Conservation (phyloP, 2,797 vertebrate species). For the Coregonus suidteri region DNA sequence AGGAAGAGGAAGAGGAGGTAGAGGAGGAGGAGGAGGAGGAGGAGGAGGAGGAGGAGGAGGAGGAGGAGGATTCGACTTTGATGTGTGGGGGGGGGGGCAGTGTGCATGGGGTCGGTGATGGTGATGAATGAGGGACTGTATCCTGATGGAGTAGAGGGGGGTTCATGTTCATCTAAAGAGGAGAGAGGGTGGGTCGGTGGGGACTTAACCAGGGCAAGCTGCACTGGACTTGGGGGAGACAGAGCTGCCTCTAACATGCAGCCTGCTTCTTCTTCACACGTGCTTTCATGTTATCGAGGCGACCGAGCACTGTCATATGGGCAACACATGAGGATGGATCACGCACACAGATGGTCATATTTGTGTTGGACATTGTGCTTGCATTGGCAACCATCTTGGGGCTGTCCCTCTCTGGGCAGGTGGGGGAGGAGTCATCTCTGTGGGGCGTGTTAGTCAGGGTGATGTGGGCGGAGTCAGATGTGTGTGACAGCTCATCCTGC, state of each 20-base stretch:
- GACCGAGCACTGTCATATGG: conserved; percentile 1
- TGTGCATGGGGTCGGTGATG: neutral
- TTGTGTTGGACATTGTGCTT: conserved; percentile 19
- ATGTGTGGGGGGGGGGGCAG: neutral
- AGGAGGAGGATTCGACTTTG: too few species aligned
- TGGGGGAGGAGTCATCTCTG: conserved; percentile 65
- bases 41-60: too few species aligned
- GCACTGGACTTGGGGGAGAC: neutral
- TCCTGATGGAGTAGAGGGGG: neutral
- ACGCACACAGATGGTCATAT: neutral
- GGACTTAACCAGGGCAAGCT: neutral
- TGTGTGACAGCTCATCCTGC: conserved; percentile 78
- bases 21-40: too few species aligned
- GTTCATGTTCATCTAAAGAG: neutral
- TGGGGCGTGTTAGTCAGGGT: conserved; percentile 60
- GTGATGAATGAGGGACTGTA: neutral
- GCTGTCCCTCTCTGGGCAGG: conserved; percentile 75
- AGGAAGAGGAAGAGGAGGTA: too few species aligned
- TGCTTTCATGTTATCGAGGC: neutral
- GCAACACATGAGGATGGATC: neutral
- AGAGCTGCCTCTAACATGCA: neutral
- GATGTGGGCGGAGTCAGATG: conserved; percentile 63
- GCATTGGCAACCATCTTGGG: conserved; percentile 89
- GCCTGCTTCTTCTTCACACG: neutral
- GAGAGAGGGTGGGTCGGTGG: neutral